Evolutionary conservation across 1,140 invertebrate genomes (phyloP).

Genomic region (Trichonephila clavipes): DNA sequence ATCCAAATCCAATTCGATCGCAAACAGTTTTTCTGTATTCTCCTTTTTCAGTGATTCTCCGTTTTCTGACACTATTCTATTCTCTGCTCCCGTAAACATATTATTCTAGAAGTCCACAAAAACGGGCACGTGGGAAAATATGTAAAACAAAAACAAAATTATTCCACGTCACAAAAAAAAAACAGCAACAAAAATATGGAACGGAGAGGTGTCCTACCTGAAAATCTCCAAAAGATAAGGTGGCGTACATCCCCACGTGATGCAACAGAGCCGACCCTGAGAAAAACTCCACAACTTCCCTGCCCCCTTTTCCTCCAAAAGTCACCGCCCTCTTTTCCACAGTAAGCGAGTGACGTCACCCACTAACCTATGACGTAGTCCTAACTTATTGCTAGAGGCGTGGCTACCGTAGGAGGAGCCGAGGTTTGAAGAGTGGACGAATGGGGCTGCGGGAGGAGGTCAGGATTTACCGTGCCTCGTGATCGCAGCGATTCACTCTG

Average conservation of each 20-base stretch:
- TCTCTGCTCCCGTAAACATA: too few species aligned
- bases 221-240: conserved; percentile 1
- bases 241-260: conserved; percentile 61
- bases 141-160: conserved; percentile 13
- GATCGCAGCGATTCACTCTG: conserved; percentile 61
- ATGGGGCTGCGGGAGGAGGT: conserved; percentile 46
- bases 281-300: conserved; percentile 46
- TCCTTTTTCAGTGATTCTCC: too few species aligned
- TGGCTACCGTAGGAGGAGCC: not conserved
- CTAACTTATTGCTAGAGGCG: not conserved
- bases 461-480: conserved; percentile 72
- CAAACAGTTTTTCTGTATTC: too few species aligned
- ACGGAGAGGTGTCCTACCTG: conserved; percentile 26
- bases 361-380: conserved; percentile 22
- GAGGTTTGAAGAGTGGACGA: not conserved
- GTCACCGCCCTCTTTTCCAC: conserved; percentile 26
- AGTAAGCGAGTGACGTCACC: not conserved
- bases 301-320: conserved; percentile 28
- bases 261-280: conserved; percentile 51
- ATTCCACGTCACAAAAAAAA: not conserved
- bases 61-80: too few species aligned
- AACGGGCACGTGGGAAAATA: not conserved
- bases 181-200: not conserved
- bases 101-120: not conserved
- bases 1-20: too few species aligned